phyloP scores from a whole-genome alignment of 2,797 vertebrate species.

The Leuciscus waleckii region DNA sequence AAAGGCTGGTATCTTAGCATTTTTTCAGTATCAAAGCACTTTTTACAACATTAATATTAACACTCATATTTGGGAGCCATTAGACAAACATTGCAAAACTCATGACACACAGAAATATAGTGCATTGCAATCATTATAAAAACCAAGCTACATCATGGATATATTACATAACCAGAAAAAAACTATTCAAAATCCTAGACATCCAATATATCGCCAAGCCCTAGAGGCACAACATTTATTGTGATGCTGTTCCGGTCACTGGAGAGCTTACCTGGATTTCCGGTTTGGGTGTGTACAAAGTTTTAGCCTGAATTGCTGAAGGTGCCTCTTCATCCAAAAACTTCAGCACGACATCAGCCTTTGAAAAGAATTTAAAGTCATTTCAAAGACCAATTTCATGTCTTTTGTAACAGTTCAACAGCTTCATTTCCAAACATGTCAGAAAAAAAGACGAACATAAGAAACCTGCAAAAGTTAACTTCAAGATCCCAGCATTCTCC shows the following conservation, averaged over 20 bases:
- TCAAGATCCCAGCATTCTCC: not conserved
- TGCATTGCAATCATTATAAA: not conserved
- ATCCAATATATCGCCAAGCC: not conserved
- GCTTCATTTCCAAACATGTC: not conserved
- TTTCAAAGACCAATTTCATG: not conserved
- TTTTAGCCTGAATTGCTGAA: conserved; percentile 87
- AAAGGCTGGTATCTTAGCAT: too few species aligned
- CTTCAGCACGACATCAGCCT: conserved; percentile 95
- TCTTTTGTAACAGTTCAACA: not conserved
- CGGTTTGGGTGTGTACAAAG: conserved; percentile 92
- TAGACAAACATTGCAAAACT: not conserved
- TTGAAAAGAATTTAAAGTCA: not conserved
- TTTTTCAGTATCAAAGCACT: too few species aligned
- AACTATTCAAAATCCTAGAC: not conserved
- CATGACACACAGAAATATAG: not conserved
- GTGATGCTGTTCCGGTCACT: not conserved
- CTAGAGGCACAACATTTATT: not conserved
- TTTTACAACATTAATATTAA: not conserved
- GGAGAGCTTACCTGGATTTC: conserved; percentile 91
- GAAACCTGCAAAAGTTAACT: not conserved
- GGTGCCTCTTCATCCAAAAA: conserved; percentile 96
- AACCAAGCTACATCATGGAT: not conserved
- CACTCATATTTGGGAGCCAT: too few species aligned
- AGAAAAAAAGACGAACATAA: not conserved
- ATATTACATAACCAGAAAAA: not conserved